Base-by-base conservation (phyloP, 2,113 vertebrate genomes). In the Copsychus sechellarum region DNA sequence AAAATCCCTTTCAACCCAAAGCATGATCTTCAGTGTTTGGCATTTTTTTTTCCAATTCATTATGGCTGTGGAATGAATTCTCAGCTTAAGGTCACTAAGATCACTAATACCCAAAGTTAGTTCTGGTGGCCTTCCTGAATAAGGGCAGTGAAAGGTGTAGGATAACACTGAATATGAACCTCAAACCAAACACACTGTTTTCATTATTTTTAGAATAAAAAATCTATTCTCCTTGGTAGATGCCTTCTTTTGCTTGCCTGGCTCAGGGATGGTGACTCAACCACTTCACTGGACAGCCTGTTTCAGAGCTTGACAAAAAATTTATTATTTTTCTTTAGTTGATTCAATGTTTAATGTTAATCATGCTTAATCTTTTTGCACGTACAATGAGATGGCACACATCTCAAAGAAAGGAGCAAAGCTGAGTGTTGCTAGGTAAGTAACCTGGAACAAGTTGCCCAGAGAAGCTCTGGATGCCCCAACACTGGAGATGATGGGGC, bases 401-500 rank as follows among this genome's bases (percentile, higher is more conserved):
- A 61, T 33, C 50, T 86, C 62, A 62, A 74, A 47, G 50, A 47
- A 53, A 25, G 43, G 24, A 79, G 24, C 28, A 53, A 66, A 76
- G 23, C 43, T 45, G 11, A 42, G 5, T 13, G 2, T 70, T 81
- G 61, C 23, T 45, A 61, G 33, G 9, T 51, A 38, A 65, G 51
- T 36, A 65, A 80, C 42, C 25, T 50, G 26, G 26, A 72, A 50
- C 22, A 43, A 36, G 19, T 24, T 73, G 26, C 51, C 43, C 36
- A 38, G 31, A 81, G 67, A 88, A 81, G 18, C 5, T 23, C 26
- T 33, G 67, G 22, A 50, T 33, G 18, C 33, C 11, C 7, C 31
- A 15, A 4, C 0, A 0, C 26, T 67, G 14, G 36, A 81, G 10
- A 12, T 56, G 6, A 65, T 58, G 33, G 5, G 10, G 15, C 36